Base-by-base conservation (phyloP, 2,888 invertebrate genomes). In the Tubulanus polymorphus region DNA sequence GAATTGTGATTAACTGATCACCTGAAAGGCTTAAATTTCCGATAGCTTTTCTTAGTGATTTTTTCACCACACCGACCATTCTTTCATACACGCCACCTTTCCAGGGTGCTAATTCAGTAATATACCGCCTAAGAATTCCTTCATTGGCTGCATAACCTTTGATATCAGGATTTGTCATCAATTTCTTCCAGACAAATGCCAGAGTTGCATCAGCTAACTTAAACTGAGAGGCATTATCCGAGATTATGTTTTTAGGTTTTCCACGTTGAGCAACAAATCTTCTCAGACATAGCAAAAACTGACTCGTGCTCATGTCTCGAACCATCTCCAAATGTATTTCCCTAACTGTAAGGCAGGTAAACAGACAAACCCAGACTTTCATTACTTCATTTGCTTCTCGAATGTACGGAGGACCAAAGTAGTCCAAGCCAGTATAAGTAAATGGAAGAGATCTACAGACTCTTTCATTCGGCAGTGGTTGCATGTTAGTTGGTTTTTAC, bases 291-390 rank as follows among this genome's bases (percentile, higher is more conserved):
- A 27, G 37, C 3, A 55, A 46, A 35, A 57, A 57, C 3, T 51
- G 25, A 25, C 46, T 20, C n/a, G 58, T 55, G 6, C 48, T 51
- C 26, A 58, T n/a, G n/a, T 25, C 46, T 23, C 48, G 41, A 1
- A 52, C 55, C 20, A 57, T 51, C 37, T 57, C 55, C 25, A 57
- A 30, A 48, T 55, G 57, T 5, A 57, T 27, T 0, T 51, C 57
- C 26, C 48, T 30, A 6, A 27, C 48, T 1, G 37, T 41, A n/a
- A 45, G 48, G 37, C 57, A 57, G 2, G 55, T 55, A 30, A 55
- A 57, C 3, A 55, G 25, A 2, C 48, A 52, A 15, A 52, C 56
- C 56, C 56, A 56, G 26, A 53, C 56, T 15, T 53, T 56, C n/a
- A 37, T 48, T 10, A 26, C 28, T 35, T 53, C 46, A 25, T 56